Evolutionary conservation across 2,113 vertebrate species (phyloP), one percentile per base, ranked within the genome.

Genomic region (Morone saxatilis): DNA sequence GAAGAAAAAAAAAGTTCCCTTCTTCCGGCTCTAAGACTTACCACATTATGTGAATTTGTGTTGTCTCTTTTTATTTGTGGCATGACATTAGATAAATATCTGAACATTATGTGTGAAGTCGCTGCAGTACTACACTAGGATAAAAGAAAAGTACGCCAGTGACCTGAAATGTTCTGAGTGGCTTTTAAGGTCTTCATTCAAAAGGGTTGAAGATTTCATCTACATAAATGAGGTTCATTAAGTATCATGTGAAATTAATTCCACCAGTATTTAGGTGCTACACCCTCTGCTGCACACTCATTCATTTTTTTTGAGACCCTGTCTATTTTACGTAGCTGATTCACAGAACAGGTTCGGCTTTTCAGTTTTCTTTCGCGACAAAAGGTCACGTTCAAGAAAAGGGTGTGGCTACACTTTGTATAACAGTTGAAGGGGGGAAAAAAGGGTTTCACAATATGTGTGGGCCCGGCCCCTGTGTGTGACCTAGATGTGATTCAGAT

Each of bases 401-500:
- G 67, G 90, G 88, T 84, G 92, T 91, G 89, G 85, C 78, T 20
- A 51, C 62, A 79, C 65, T 68, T 72, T 83, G 80, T 78, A 71
- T 90, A 80, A 81, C 25, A 69, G 62, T 87, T 70, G 79, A 25
- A 81, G 81, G 25, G 7, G 25, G 67, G 25, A 50, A 40, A 43
- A 36, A 85, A 77, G 50, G 14, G 50, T 87, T 83, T 89, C 78
- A 80, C 86, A 89, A 81, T 90, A 76, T 65, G 45, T 59, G 82
- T 69, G 50, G 62, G 80, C 78, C 70, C 40, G 4, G 68, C 69
- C 81, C 75, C 60, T 79, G 75, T 83, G 82, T 84, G 84, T 91
- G 90, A 92, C 90, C 89, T 93, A 91, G 78, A 91, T 93, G 78
- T 86, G 86, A 92, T 76, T 92, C 77, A 91, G 53, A 68, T 86